phyloP scores from a whole-genome alignment of 2,797 vertebrate species.

The Thalassophryne amazonica region DNA sequence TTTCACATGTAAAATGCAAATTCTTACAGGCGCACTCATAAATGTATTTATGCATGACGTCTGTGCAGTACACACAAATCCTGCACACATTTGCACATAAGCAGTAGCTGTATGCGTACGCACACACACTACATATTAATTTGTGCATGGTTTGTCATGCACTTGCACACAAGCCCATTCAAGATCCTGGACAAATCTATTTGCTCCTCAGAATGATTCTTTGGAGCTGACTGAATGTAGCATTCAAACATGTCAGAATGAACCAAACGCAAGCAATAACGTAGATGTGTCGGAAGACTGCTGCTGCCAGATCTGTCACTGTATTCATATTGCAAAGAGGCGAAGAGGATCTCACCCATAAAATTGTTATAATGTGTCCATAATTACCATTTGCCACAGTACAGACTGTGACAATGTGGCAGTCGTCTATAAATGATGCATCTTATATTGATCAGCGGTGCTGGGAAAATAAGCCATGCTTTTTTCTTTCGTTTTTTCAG shows the following conservation, averaged over 20 bases:
- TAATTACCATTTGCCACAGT: slow-evolving; percentile 75
- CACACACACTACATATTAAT: background rate
- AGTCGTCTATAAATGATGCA: slow-evolving; percentile 52
- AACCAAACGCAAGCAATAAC: slow-evolving; percentile 55
- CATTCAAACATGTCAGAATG: slow-evolving; percentile 47
- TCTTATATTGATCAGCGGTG: slow-evolving; percentile 61
- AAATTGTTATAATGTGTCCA: slow-evolving; percentile 78
- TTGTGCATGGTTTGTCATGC: background rate
- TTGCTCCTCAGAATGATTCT: slow-evolving; percentile 39
- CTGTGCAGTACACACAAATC: no score
- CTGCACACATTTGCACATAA: background rate
- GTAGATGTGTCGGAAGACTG: slow-evolving; percentile 61
- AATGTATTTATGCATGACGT: no score
- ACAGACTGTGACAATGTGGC: slow-evolving; percentile 71
- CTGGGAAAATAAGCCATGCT: slow-evolving; percentile 49
- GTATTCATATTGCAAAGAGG: slow-evolving; percentile 67
- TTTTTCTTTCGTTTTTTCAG: no score
- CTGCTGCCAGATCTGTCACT: slow-evolving; percentile 65
- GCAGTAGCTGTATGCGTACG: background rate
- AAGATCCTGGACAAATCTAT: slow-evolving; percentile 47
- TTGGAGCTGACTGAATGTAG: slow-evolving; percentile 48
- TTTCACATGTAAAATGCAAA: no score
- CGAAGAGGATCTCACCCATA: slow-evolving; percentile 69
- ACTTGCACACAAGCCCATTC: background rate
- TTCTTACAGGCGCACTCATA: no score